phyloP scores from a whole-genome alignment of 2,888 invertebrate species.

The Lottia gigantea region DNA sequence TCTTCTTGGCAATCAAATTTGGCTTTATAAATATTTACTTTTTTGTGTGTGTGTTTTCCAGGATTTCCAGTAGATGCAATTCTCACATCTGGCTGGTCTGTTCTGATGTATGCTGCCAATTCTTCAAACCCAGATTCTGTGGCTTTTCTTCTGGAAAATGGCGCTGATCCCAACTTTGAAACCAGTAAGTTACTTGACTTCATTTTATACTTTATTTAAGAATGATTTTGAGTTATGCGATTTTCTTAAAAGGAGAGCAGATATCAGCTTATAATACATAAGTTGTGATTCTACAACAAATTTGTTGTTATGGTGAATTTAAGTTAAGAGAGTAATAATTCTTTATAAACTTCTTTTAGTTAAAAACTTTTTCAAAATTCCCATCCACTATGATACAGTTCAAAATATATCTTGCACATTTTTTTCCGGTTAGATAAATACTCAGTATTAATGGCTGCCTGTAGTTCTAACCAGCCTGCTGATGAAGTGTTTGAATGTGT shows the following conservation, averaged over 20 bases:
- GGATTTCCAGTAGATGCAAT: slow-evolving; percentile 50
- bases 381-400: no score
- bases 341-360: no score
- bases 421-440: slow-evolving; percentile 58
- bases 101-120: slow-evolving; percentile 60
- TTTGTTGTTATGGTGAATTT: no score
- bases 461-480: slow-evolving; percentile 63
- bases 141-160: slow-evolving; percentile 63
- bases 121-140: slow-evolving; percentile 52
- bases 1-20: no score
- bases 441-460: slow-evolving; percentile 70
- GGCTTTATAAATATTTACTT: no score
- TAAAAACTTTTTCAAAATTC: no score
- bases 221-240: no score
- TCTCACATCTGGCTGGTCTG: slow-evolving; percentile 58
- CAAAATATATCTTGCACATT: no score
- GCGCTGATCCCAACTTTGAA: slow-evolving; percentile 68
- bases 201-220: not conserved
- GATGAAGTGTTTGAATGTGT: slow-evolving; percentile 64
- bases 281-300: no score
- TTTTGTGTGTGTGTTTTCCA: slow-evolving; percentile 18
- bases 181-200: slow-evolving; percentile 53
- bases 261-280: no score
- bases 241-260: no score
- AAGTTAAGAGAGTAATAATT: no score